Base-by-base conservation (phyloP, 1,140 invertebrate genomes). In the Drosophila persimilis region DNA sequence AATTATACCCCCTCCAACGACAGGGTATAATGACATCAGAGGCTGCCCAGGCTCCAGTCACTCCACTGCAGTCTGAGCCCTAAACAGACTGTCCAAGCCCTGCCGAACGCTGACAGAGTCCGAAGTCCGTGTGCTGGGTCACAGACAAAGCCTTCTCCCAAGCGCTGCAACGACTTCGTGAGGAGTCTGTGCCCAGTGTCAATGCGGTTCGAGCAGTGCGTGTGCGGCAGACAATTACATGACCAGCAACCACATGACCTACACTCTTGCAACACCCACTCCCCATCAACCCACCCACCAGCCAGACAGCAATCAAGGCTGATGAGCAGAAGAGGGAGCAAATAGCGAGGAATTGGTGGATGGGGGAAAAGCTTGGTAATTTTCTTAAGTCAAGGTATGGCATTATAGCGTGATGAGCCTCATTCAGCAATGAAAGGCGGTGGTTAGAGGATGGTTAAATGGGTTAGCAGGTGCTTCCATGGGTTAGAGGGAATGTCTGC, bases 391-490 rank as follows among this genome's bases (percentile, higher is more conserved):
- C 57, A 64, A 70, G 73, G 59, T 73, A 75, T 71, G 83, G 53
- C 77, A 81, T 86, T 88, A 86, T 78, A 54, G 31, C 83, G 80
- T 86, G 83, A 86, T 86, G 81, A 86, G 81, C 77, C 73, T 75
- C 83, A 86, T 86, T 86, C 81, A 81, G 35, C 29, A 15, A 15
- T 13, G 45, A 3, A 17, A 3, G 17, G 0, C 6, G 6, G n/a
- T 47, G 15, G 69, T 66, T 13, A 39, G 35, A 57, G 15, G 46
- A 45, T 54, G 35, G 45, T 53, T 66, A 73, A 77, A 31, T 53
- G 63, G 39, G 48, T 46, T 41, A 59, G 20, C 17, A 17, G 15
- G 3, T 3, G 7, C 53, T 26, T 5, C 6, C 41, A 31, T 15
- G 13, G 45, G 3, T 24, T 11, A 51, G 8, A 6, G 44, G 6